phyloP scores from a whole-genome alignment of 2,888 invertebrate species.

The Agrypnus murinus region DNA sequence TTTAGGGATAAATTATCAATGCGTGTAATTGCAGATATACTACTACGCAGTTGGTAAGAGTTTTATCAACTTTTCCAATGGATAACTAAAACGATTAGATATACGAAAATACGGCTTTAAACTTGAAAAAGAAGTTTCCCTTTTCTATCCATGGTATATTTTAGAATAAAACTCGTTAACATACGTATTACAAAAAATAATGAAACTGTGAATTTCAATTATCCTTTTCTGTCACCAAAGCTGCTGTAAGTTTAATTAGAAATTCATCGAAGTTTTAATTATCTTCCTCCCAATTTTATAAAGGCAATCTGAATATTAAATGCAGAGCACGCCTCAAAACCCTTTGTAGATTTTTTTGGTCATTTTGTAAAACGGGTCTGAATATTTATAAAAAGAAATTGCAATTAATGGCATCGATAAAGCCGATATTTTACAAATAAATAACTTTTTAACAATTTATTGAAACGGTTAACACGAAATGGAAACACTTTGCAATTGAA shows the following conservation, averaged over 20 bases:
- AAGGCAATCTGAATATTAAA: conserved; percentile 6
- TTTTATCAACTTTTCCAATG: too few species aligned
- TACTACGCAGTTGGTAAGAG: too few species aligned
- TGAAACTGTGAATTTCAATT: conserved; percentile 14
- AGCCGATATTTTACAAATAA: too few species aligned
- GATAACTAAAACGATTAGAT: too few species aligned
- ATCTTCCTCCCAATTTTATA: conserved; percentile 1
- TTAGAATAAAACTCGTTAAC: not conserved
- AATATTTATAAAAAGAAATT: too few species aligned
- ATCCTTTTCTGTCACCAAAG: conserved; percentile 7
- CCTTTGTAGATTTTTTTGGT: too few species aligned
- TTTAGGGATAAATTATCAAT: conserved; percentile 20
- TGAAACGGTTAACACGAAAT: too few species aligned
- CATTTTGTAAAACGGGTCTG: too few species aligned
- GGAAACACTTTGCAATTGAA: too few species aligned
- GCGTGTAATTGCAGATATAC: conserved; percentile 19
- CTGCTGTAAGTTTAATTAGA: conserved; percentile 20
- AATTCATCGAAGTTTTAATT: conserved; percentile 20
- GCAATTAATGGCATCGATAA: too few species aligned
- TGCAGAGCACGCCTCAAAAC: not conserved
- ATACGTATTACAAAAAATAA: not conserved
- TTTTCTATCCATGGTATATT: too few species aligned
- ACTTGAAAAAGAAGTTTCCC: not conserved
- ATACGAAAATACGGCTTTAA: not conserved
- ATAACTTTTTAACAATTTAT: too few species aligned